A percentile compares a stretch with the other conserved stretches of the same genome.
Conservation (phyloP, 1,140 invertebrate genomes). For the Melipona quadrifasciata region DNA sequence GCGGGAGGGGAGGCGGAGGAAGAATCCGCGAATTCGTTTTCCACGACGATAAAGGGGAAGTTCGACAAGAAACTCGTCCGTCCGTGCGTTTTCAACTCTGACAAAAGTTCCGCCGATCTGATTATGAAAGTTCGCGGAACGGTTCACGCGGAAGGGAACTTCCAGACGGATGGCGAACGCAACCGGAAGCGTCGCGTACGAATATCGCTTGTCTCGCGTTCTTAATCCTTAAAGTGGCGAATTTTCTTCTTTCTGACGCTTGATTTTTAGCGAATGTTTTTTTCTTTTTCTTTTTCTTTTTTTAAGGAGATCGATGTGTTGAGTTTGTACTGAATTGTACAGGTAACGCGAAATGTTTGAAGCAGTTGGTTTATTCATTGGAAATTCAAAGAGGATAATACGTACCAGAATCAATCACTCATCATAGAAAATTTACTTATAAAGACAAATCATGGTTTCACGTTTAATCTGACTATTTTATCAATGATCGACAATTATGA, state of each 20-base stretch:
- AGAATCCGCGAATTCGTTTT: slow-evolving; percentile 8
- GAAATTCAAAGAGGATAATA: no score
- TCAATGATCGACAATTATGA: no score
- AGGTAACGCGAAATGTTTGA: no score
- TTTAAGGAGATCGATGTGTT: no score
- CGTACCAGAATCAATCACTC: no score
- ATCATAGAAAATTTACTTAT: no score
- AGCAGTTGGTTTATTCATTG: no score
- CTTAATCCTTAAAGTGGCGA: slow-evolving; percentile 28
- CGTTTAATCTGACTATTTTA: no score
- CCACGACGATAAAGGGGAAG: slow-evolving; percentile 20
- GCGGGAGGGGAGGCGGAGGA: not conserved
- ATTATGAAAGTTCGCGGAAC: slow-evolving; percentile 46
- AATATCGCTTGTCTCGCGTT: slow-evolving; percentile 7
- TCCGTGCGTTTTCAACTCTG: slow-evolving; percentile 29
- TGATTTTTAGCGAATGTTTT: not conserved
- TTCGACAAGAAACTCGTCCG: slow-evolving; percentile 36
- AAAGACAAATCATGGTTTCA: no score
- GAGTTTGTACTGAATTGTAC: no score
- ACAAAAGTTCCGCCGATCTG: slow-evolving; percentile 29
- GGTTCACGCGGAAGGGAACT: slow-evolving; percentile 40
- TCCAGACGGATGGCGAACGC: not conserved
- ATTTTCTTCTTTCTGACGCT: slow-evolving; percentile 1
- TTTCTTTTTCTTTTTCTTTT: no score
- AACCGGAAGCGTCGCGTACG: slow-evolving; percentile 21